Base-by-base conservation (phyloP, 2,888 invertebrate species). In the Acanthosepion esculentum region DNA sequence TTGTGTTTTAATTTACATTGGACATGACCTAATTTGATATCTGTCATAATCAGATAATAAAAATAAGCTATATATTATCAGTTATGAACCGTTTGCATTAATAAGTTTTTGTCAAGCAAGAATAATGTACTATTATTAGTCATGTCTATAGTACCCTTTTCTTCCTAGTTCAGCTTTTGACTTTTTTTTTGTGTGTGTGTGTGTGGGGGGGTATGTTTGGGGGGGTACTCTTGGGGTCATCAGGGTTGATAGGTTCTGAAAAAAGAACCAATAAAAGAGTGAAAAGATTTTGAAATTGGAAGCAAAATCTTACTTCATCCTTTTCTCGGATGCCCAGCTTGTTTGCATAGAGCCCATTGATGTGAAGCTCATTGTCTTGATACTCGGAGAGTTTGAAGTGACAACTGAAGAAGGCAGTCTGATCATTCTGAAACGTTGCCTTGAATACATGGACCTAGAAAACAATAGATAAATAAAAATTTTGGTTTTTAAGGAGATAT, bases 291-390 rank as follows among this genome's bases (percentile, higher is more conserved):
- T 78, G 78, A 78, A 78, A 78, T 78, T 78, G 78, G 78, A 78
- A 78, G n/a, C 78, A 78, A 78, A 78, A 53, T 48, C 94, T 59
- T 94, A 96, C 96, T 96, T 96, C 95, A 50, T 96, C 95, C 15
- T 95, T 95, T 94, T 97, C 96, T 91, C 95, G 95, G 33, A 97
- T 94, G 12, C 96, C 97, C 6, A 96, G 95, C 94, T 97, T 97
- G 48, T 95, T 95, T 1, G 96, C 97, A 95, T 96, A 97, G 41
- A 96, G 95, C 12, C 96, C 96, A 96, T 96, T 97, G 53, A 97
- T 95, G 95, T 96, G 96, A 48, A 97, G 94, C 6, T 95, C 94
- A 92, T 96, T 96, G 59, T 96, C 96, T 48, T 95, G 95, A 0
- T 95, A 95, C 2, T 91, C 92, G 10, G 94, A 26, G 0, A 59